These are phyloP conservation scores for Thryonomys swinderianus DNA, from an alignment of 2,113 vertebrate genomes.

Conservation along the genomic window DNA sequence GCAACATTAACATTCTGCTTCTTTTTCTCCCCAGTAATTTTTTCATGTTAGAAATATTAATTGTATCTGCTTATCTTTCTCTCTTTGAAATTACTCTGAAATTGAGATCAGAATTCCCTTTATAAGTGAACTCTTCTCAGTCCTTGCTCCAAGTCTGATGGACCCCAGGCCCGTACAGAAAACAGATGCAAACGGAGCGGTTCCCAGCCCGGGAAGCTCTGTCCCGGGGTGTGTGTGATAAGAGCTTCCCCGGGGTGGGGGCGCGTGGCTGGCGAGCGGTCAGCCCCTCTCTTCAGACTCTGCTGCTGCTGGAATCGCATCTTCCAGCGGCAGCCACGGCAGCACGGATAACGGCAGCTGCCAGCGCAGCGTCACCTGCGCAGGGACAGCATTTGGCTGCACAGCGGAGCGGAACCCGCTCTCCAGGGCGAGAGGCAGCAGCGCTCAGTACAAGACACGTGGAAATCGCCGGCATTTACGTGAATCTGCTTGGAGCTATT, in stretches of 20 bases:
- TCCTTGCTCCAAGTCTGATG: neutral
- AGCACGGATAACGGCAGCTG: neutral
- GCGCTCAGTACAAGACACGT: neutral
- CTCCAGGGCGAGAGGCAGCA: neutral
- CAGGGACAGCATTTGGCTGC: neutral
- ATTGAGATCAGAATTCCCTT: conserved; percentile 47
- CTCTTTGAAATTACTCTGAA: conserved; percentile 64
- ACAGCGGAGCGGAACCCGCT: neutral
- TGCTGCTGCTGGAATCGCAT: neutral
- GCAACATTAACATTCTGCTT: conserved; percentile 47
- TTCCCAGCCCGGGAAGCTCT: neutral
- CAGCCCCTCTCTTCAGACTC: conserved; percentile 16
- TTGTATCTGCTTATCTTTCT: conserved; percentile 63
- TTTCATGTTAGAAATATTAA: conserved; percentile 67
- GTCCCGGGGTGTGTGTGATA: neutral
- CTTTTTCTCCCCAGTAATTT: conserved; percentile 49
- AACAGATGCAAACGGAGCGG: conserved; percentile 31
- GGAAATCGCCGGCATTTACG: neutral
- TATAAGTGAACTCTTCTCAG: neutral
- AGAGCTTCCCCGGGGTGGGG: neutral
- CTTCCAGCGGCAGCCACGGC: neutral
- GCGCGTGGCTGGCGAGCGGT: too few species aligned
- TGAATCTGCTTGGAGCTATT: neutral
- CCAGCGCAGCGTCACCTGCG: neutral
- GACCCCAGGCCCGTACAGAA: conserved; percentile 32